phyloP scores from a whole-genome alignment of 2,113 vertebrate species.

The Archilochus colubris region DNA sequence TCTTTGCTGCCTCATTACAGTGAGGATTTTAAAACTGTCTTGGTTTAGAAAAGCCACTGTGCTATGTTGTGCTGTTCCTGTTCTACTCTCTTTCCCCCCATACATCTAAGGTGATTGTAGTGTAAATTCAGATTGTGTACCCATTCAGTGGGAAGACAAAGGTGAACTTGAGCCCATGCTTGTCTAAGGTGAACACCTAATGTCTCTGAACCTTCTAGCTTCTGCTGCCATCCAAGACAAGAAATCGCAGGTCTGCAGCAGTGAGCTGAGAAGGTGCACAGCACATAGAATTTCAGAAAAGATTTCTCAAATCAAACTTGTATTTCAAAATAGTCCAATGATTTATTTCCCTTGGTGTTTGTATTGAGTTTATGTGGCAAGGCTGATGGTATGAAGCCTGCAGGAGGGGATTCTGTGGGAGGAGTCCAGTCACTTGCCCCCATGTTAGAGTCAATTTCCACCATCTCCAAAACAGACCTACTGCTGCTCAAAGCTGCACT shows the following conservation, averaged over 20 bases:
- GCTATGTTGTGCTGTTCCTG: background rate
- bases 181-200: background rate
- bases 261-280: background rate
- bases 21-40: background rate
- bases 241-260: background rate
- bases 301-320: background rate
- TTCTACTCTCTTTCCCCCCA: background rate
- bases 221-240: background rate
- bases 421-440: background rate
- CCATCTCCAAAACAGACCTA: background rate
- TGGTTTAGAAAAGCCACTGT: background rate
- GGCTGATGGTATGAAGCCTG: background rate
- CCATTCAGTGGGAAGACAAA: background rate
- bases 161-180: background rate
- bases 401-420: background rate
- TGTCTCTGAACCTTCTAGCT: background rate
- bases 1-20: background rate
- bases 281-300: background rate
- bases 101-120: background rate
- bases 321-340: background rate
- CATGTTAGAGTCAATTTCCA: rapidly evolving
- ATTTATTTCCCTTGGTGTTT: background rate
- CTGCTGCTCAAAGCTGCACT: background rate
- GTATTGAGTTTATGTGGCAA: background rate
- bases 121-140: background rate